phyloP scores from a whole-genome alignment of 2,888 invertebrate species.

The Agrotis clavis region DNA sequence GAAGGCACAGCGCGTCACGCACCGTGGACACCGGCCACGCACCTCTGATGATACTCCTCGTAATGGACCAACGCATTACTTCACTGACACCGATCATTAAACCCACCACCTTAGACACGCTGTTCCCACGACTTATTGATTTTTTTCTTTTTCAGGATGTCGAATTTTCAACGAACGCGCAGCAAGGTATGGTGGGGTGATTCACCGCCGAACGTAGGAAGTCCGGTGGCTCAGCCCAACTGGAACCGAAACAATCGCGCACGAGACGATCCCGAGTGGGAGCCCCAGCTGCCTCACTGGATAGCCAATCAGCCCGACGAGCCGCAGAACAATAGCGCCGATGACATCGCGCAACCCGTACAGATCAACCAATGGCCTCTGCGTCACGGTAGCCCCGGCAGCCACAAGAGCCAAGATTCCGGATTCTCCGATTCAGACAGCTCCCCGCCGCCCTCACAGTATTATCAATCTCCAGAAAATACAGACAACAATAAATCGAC shows the following conservation, averaged over 20 bases:
- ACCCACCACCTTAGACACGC: conserved; percentile 74
- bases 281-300: conserved; percentile 89
- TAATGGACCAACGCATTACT: conserved; percentile 86
- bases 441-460: conserved; percentile 90
- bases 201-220: conserved; percentile 84
- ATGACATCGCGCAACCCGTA: conserved; percentile 81
- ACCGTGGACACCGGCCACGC: conserved; percentile 72
- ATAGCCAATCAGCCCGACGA: conserved; percentile 87
- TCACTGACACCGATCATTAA: conserved; percentile 86
- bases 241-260: conserved; percentile 79
- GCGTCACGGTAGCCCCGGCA: conserved; percentile 90
- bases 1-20: conserved; percentile 80
- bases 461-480: conserved; percentile 81
- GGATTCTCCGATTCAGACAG: conserved; percentile 95
- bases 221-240: conserved; percentile 83
- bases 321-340: conserved; percentile 82
- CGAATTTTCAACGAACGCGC: conserved; percentile 92
- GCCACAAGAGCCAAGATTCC: conserved; percentile 95
- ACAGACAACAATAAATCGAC: conserved; percentile 83
- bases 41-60: conserved; percentile 79
- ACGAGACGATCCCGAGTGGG: conserved; percentile 86
- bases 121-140: conserved; percentile 81
- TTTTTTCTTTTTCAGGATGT: conserved; percentile 90
- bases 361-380: conserved; percentile 87
- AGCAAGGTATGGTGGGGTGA: conserved; percentile 94